Base-by-base conservation (phyloP, 2,888 invertebrate species). In the Pycnomerus fuliginosus region DNA sequence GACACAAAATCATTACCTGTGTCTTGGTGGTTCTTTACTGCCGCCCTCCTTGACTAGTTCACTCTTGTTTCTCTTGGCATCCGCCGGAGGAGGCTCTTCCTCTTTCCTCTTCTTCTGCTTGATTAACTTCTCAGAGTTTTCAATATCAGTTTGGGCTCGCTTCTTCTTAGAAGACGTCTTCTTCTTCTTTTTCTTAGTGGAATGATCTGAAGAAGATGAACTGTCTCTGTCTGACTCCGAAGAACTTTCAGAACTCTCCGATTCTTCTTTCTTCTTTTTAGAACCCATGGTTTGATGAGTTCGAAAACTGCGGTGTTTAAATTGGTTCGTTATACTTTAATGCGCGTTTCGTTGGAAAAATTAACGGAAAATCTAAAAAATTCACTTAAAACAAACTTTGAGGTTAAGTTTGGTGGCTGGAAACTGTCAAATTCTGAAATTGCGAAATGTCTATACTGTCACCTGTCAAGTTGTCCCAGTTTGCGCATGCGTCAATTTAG, bases 181-280 rank as follows among this genome's bases (percentile, higher is more conserved):
- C 10, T 20, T 29, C 17, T 35, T 42, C 8, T 16, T 24, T 22
- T 42, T 35, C 20, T n/a, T 14, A 14, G 35, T 35, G 5, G 29
- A 10, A 3, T 14, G 42, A 5, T 30, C 25, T 16, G 29, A 16
- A 13, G 34, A 41, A 1, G 33, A 28, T 2, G 42, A 42, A 16
- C 34, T 41, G 1, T 41, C 41, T 16, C 33, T 27, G 20, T 14
- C 20, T 4, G 41, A 41, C 3, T 35, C 42, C 2, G 42, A 42
- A 4, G 30, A 30, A 13, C 24, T 25, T 14, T 31, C 30, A 2
- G 42, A 42, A 13, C 42, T 42, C 2, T 16, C 23, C 5, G 35
- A 34, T 30, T 12, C 35, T 13, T 23, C 20, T 22, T 41, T 41
- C 29, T 30, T 42, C 23, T 36, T 42, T 28, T 35, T 42, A 3